These are phyloP conservation scores for Magallana gigas DNA, from an alignment of 1,140 invertebrate genomes.

Conservation along the genomic window DNA sequence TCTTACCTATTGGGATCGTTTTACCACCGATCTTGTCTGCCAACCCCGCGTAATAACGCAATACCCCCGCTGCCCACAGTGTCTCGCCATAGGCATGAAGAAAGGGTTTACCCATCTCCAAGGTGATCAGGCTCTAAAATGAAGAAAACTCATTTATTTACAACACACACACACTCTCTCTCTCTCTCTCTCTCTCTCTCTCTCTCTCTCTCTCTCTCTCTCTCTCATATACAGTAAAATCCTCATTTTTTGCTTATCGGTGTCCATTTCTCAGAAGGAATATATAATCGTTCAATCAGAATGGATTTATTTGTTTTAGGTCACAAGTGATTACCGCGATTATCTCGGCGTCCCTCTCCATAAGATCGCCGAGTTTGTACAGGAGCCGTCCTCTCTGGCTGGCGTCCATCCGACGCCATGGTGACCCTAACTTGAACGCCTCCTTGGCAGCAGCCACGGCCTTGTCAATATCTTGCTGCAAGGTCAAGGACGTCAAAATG, in stretches of 20 bases:
- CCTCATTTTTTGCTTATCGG: no score
- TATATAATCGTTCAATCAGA: no score
- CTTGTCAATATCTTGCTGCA: slow-evolving; percentile 85
- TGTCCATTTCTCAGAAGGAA: no score
- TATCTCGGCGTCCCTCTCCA: slow-evolving; percentile 86
- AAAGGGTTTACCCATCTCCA: slow-evolving; percentile 93
- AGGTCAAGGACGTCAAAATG: background rate
- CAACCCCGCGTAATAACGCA: slow-evolving; percentile 91
- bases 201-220: background rate
- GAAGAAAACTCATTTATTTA: no score
- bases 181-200: background rate
- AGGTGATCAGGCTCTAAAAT: slow-evolving; percentile 75
- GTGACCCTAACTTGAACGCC: slow-evolving; percentile 82
- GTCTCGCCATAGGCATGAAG: slow-evolving; percentile 76
- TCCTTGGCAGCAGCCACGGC: slow-evolving; percentile 92
- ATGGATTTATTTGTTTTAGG: no score
- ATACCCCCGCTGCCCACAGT: slow-evolving; percentile 63
- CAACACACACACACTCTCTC: background rate
- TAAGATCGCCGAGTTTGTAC: slow-evolving; percentile 88
- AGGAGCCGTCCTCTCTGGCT: slow-evolving; percentile 90
- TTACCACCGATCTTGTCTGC: slow-evolving; percentile 94
- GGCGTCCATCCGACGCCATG: slow-evolving; percentile 95
- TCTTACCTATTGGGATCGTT: slow-evolving; percentile 89
- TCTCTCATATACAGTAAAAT: no score
- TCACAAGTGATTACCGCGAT: slow-evolving; percentile 81